A percentile compares a stretch with the other conserved stretches of the same genome.
These are phyloP conservation scores for Entelurus aequoreus DNA, from an alignment of 2,113 vertebrate genomes.

Conservation along the genomic window DNA sequence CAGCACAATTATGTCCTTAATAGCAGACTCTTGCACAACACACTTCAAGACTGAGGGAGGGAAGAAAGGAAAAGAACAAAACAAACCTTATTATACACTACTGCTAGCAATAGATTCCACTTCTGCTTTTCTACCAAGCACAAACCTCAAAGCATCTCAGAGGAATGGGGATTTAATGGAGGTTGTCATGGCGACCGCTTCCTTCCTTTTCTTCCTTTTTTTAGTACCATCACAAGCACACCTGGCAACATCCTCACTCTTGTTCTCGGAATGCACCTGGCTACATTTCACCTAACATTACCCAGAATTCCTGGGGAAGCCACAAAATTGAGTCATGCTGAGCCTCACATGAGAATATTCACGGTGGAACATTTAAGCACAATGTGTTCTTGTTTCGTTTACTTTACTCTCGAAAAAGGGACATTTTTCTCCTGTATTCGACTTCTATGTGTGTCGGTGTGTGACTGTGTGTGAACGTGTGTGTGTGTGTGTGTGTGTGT, in stretches of 20 bases:
- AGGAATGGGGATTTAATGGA: constrained; percentile 20
- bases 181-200: constrained; percentile 15
- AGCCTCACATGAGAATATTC: constrained; percentile 31
- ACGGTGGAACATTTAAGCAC: constrained; percentile 50
- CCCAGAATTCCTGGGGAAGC: constrained; percentile 18
- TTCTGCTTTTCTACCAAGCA: too few relatives aligned
- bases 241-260: neutral
- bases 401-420: constrained; percentile 23
- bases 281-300: constrained; percentile 18
- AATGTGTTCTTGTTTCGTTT: constrained; percentile 24
- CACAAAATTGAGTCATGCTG: neutral
- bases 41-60: constrained; percentile 58
- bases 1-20: constrained; percentile 54
- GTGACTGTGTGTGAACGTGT: constrained; percentile 17
- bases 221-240: constrained; percentile 4
- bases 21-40: constrained; percentile 69
- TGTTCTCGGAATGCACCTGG: constrained; percentile 2
- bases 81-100: constrained; percentile 23
- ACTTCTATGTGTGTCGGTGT: neutral
- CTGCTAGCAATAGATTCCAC: constrained; percentile 43
- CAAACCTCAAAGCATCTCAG: constrained; percentile 2
- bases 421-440: constrained; percentile 30
- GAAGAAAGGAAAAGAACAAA: constrained; percentile 33
- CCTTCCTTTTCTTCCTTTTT: constrained; percentile 15
- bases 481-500: constrained; percentile 9